Evolutionary conservation across 2,888 invertebrate genomes (phyloP).

Genomic region (Clanis bilineata): DNA sequence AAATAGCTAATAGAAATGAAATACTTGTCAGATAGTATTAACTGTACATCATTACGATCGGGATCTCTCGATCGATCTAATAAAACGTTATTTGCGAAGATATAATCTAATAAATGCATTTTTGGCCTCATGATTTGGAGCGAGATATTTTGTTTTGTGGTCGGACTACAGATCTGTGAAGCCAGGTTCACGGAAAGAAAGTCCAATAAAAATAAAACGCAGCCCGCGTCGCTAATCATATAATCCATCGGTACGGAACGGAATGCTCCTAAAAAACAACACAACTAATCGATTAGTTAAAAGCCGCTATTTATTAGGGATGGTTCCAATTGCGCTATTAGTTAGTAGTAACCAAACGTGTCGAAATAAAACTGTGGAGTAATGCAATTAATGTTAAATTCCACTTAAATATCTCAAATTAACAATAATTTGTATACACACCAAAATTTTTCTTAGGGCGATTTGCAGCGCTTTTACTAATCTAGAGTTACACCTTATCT

Average conservation of each 20-base stretch:
- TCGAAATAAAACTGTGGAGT: conserved; percentile 1
- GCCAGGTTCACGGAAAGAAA: conserved; percentile 16
- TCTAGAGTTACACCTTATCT: no score
- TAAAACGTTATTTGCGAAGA: conserved; percentile 4
- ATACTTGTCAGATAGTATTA: background rate
- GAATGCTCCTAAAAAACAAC: conserved; percentile 30
- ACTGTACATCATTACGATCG: background rate
- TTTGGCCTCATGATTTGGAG: background rate
- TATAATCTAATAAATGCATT: conserved; percentile 11
- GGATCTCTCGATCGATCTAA: conserved; percentile 1
- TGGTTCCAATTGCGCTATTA: background rate
- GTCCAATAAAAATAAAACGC: conserved; percentile 16
- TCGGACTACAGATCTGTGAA: background rate
- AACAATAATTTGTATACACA: no score
- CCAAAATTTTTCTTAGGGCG: no score
- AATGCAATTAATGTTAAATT: no score
- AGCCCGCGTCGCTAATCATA: conserved; percentile 35
- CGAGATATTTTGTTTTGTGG: conserved; percentile 9
- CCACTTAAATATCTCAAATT: no score
- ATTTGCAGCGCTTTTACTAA: no score
- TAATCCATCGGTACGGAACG: conserved; percentile 41
- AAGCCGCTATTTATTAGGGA: conserved; percentile 32
- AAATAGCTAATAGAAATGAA: background rate
- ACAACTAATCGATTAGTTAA: conserved; percentile 37
- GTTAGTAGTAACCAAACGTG: background rate